A percentile compares a stretch with the other conserved stretches of the same genome.
phyloP scores from a whole-genome alignment of 2,113 vertebrate species.

The Gnathonemus echidnorhynchus region DNA sequence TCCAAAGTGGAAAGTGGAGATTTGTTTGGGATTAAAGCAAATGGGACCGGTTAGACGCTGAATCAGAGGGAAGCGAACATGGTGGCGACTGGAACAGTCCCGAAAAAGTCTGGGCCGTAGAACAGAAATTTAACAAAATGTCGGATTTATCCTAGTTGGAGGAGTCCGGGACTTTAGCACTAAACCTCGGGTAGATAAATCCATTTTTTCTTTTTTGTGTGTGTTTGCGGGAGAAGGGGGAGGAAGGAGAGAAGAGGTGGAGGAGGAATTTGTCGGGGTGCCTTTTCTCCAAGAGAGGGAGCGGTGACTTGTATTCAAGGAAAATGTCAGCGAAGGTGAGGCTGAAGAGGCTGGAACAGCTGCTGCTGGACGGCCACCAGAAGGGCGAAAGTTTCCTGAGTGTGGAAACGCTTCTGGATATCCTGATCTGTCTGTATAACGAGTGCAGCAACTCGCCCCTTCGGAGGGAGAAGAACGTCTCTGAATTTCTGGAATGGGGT shows the following conservation, averaged over 20 bases:
- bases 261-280: not conserved
- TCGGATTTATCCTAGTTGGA: conserved; percentile 48
- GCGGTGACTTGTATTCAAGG: conserved; percentile 21
- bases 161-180: conserved; percentile 40
- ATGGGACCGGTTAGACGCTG: conserved; percentile 44
- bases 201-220: not conserved
- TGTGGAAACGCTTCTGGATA: conserved; percentile 88
- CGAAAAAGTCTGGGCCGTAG: conserved; percentile 16
- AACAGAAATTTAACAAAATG: conserved; percentile 38
- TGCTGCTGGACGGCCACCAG: conserved; percentile 75
- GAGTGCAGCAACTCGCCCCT: conserved; percentile 77
- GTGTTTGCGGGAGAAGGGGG: conserved; percentile 6
- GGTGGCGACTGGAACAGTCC: conserved; percentile 16
- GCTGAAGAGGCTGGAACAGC: conserved; percentile 88
- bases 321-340: conserved; percentile 86
- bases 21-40: conserved; percentile 51
- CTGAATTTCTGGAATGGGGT: conserved; percentile 94
- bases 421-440: conserved; percentile 77
- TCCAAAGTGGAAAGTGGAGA: conserved; percentile 48
- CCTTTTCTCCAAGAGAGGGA: conserved; percentile 24
- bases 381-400: conserved; percentile 69
- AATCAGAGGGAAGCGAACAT: conserved; percentile 28
- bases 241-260: conserved; percentile 3
- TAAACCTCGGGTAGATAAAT: conserved; percentile 43
- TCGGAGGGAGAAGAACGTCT: conserved; percentile 83